These are phyloP conservation scores for Parauchenoglanis punctatus DNA, from an alignment of 2,797 vertebrate species.

Conservation along the genomic window DNA sequence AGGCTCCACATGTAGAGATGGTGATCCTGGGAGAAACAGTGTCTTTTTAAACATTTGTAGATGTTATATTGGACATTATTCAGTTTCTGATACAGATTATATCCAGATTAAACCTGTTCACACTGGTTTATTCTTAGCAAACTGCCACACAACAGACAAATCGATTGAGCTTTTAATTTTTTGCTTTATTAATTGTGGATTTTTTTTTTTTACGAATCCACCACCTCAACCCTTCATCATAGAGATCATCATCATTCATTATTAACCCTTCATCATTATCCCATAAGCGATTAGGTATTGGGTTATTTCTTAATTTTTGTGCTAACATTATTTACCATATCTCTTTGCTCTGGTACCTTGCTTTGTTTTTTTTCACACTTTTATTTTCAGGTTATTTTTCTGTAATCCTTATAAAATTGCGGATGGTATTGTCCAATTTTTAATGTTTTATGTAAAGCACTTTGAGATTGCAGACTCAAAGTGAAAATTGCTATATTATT, in stretches of 20 bases:
- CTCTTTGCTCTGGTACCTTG: background rate
- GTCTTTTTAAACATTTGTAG: background rate
- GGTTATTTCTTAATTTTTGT: background rate
- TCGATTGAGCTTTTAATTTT: background rate
- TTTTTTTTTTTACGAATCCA: background rate
- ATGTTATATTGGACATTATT: background rate
- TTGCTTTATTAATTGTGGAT: background rate
- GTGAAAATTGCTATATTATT: background rate
- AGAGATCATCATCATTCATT: no score
- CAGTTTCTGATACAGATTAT: background rate
- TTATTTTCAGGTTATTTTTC: background rate
- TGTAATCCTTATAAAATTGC: background rate
- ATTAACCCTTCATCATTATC: no score
- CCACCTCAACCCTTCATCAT: background rate
- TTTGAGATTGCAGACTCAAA: background rate
- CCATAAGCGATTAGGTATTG: no score
- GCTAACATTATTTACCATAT: background rate
- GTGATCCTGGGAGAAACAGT: background rate
- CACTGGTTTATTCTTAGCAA: background rate
- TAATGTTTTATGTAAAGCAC: background rate
- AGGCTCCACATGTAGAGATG: conserved; percentile 28
- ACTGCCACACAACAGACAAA: background rate
- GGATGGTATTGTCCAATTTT: background rate
- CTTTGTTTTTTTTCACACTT: background rate
- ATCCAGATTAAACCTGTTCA: background rate